These are phyloP conservation scores for Rhizomys pruinosus DNA, from an alignment of 2,113 vertebrate genomes.

Conservation along the genomic window DNA sequence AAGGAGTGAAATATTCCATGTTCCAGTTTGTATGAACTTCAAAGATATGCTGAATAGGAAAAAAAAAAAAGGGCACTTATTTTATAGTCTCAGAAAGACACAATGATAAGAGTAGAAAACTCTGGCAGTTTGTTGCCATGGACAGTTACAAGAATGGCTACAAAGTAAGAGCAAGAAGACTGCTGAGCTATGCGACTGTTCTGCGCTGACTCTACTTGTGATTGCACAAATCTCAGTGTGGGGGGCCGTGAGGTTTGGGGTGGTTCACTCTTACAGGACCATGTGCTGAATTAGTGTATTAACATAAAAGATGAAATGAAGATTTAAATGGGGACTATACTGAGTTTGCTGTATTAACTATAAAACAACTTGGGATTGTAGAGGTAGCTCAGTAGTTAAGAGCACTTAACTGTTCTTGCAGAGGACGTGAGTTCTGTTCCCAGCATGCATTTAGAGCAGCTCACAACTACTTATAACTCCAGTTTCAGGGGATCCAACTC, in stretches of 20 bases:
- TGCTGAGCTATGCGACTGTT: not conserved
- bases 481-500: not conserved
- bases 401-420: not conserved
- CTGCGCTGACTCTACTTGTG: not conserved
- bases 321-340: not conserved
- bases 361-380: not conserved
- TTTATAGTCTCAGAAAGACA: not conserved
- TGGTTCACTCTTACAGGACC: not conserved
- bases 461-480: not conserved
- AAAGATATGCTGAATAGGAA: not conserved
- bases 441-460: not conserved
- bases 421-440: not conserved
- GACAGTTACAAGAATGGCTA: not conserved
- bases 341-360: not conserved
- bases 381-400: not conserved
- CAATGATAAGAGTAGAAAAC: not conserved
- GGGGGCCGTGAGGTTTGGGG: no score
- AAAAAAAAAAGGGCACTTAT: not conserved
- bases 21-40: not conserved
- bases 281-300: not conserved
- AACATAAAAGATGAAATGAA: not conserved
- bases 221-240: not conserved
- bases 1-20: not conserved
- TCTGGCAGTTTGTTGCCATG: not conserved
- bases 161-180: not conserved